Conservation (phyloP, 2,888 invertebrate species). For the Caenorhabditis becei region DNA sequence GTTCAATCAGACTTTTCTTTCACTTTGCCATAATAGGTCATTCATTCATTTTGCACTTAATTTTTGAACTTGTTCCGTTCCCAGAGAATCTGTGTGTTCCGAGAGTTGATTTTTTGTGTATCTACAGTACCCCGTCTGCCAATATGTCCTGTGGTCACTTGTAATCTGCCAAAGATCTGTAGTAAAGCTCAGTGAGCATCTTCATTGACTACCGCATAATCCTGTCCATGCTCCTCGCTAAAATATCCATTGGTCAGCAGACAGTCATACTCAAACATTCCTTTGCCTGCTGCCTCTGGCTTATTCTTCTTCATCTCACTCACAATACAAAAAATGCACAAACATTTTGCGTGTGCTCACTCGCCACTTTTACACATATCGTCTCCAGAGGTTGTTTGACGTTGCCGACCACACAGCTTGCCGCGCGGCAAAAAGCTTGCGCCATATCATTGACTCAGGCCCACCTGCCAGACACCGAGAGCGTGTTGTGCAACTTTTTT, state of each 20-base stretch:
- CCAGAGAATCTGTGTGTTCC: too few species aligned
- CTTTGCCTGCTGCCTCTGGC: conserved; percentile 9
- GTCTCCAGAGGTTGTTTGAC: conserved; percentile 56
- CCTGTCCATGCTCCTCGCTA: conserved; percentile 42
- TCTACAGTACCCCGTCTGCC: too few species aligned
- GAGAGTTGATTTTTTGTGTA: background rate
- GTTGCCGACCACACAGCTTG: conserved; percentile 54
- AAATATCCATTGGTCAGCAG: conserved; percentile 43
- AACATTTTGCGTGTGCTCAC: conserved; percentile 52
- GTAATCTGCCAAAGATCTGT: conserved; percentile 11
- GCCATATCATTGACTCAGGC: conserved; percentile 52
- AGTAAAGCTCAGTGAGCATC: conserved; percentile 21
- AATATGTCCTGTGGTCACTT: background rate
- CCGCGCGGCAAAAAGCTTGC: conserved; percentile 33
- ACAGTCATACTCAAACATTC: conserved; percentile 46
- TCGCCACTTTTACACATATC: conserved; percentile 51
- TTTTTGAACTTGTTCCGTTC: too few species aligned
- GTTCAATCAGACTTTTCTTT: too few species aligned
- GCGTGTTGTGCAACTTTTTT: conserved; percentile 56
- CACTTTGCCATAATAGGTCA: too few species aligned
- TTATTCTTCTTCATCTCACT: conserved; percentile 23
- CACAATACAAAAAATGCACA: conserved; percentile 57
- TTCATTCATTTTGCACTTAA: too few species aligned
- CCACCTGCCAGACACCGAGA: conserved; percentile 32
- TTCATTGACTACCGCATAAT: conserved; percentile 17